Percentiles rank a stretch among this genome's conserved stretches.
These are phyloP conservation scores for Rousettus madagascariensis DNA, from an alignment of 2,797 vertebrate species.

Conservation along the genomic window DNA sequence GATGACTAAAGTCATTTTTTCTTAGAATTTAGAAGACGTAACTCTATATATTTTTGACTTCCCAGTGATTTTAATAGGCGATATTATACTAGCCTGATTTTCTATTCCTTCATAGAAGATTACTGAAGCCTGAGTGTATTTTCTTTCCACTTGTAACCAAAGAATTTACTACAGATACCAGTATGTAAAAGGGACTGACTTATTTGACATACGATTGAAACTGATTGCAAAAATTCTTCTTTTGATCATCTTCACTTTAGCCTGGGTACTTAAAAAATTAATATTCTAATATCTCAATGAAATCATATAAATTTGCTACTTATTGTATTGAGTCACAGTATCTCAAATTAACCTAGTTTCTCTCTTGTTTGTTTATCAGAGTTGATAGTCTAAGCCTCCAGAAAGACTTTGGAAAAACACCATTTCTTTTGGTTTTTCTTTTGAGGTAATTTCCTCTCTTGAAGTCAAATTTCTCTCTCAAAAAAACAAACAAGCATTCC, in stretches of 20 bases:
- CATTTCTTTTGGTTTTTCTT: background rate
- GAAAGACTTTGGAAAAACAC: background rate
- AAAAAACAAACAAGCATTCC: background rate
- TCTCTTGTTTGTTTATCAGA: background rate
- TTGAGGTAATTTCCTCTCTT: background rate
- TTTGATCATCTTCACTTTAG: background rate
- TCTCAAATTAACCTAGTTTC: background rate
- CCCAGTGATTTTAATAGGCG: background rate
- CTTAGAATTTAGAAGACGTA: background rate
- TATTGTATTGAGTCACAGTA: background rate
- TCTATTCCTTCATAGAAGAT: background rate
- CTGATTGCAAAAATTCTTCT: background rate
- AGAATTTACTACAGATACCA: background rate
- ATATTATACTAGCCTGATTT: background rate
- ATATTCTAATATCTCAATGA: background rate
- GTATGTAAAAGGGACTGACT: background rate
- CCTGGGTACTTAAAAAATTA: background rate
- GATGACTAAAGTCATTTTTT: background rate
- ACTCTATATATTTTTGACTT: background rate
- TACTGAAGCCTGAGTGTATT: background rate
- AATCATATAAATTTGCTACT: background rate
- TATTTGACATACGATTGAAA: background rate
- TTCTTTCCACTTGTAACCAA: background rate
- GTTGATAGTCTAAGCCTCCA: background rate
- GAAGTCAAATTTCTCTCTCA: conserved; percentile 7